Evolutionary conservation across 2,888 invertebrate genomes (phyloP), one percentile per base, ranked within the genome.

Genomic region (Eilema griseolum): DNA sequence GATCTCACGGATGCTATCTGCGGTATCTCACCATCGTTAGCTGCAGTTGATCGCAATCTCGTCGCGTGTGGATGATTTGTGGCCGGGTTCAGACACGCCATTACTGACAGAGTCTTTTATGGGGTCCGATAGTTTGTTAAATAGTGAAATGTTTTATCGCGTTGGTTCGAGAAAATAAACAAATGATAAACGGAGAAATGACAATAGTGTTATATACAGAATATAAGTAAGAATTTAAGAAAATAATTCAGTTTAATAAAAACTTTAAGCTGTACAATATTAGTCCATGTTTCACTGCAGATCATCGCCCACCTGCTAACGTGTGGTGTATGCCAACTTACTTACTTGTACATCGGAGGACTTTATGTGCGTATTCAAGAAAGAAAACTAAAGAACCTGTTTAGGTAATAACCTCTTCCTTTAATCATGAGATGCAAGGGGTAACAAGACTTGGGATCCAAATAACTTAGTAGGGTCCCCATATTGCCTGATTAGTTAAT

Each of bases 1-100:
- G 72, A 79, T 77, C 84, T 78, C 75, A 78, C 75, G 72, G 80
- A 80, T 81, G 66, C 72, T 83, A 83, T 81, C 81, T 68, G 62
- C 59, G 74, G 69, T 80, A 83, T 84, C 84, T 79, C 75, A 67
- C 71, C 72, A 78, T 84, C 80, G 83, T 84, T 84, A 83, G 83
- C 60, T 67, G 75, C 67, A 77, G 74, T 78, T 66, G 84, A 84
- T 83, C 71, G 76, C 83, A 75, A 83, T 84, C 83, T 79, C 78
- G 24, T 79, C 64, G 79, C 78, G 81, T 81, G 81, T 73, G 74
- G 79, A 83, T 84, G 84, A 83, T 83, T 84, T 81, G 84, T 80
- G 83, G 79, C 61, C 33, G 61, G 26, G 67, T 77, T 56, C 71
- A 80, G 60, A 69, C 75, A 71, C 73, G 74, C 74, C 76, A 76